Base-by-base conservation (phyloP, 2,113 vertebrate species). In the Cololabis saira region DNA sequence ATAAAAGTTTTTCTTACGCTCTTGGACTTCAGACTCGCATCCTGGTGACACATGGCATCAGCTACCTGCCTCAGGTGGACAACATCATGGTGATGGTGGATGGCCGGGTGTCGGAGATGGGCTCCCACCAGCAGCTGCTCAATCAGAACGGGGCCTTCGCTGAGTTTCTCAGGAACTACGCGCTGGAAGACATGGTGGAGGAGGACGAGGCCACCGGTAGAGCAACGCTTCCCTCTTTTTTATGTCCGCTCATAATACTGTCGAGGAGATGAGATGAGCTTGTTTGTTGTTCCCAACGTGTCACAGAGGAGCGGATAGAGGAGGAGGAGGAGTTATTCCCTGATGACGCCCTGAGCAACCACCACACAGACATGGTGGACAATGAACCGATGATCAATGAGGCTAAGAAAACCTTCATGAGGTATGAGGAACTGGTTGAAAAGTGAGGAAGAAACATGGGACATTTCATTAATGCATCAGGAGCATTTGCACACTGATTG, bases 31-130 rank as follows among this genome's bases (percentile, higher is more conserved):
- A 99, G 98, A 98, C 98, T 0, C 92, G 97, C 44, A 84, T 99
- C 59, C 88, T 98, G 76, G 98, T 99, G 86, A 99, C 97, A 0
- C 96, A 99, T 0, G 89, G 95, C 76, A 93, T 98, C 88, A 95
- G 92, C 88, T 99, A 97, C 91, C 93, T 99, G 81, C 94, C 98
- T 24, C 97, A 98, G 85, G 95, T 95, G 17, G 95, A 99, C 73
- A 92, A 95, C 58, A 93, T 99, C 42, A 48, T 98, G 61, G 96
- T 98, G 71, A 79, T 99, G 11, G 93, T 95, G 76, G 93, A 97
- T 0, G 98, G 98, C 15, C 90, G 82, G 50, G 92, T 99, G 74
- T 95, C 96, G 0, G 97, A 99, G 80, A 94, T 91, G 92, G 98
- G 98, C 58, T 96, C 97, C 67, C 95, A 97, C 78, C 91, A 95